Base-by-base conservation (phyloP, 2,888 invertebrate genomes). In the Chymomyza amoena region DNA sequence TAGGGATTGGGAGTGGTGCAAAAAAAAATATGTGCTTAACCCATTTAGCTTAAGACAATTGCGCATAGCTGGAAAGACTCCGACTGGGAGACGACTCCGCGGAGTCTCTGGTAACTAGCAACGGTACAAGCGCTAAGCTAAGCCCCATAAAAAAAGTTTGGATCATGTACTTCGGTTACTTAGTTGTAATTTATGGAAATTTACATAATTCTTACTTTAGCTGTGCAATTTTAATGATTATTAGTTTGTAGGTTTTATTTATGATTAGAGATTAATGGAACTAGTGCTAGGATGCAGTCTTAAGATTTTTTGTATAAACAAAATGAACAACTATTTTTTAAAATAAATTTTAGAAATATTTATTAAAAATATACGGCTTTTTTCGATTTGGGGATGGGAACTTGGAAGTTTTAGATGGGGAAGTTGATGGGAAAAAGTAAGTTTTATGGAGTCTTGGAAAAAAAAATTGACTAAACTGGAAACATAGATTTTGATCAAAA, bases 41-140 rank as follows among this genome's bases (percentile, higher is more conserved):
- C 66, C 76, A 76, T 90, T 91, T 89, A 89, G 87, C 88, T 91
- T 68, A 90, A 91, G 91, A 90, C 84, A 90, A 91, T 89, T 84
- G 85, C 82, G 90, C 91, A 89, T 90, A 90, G 84, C 36, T n/a
- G 10, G 16, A 52, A 50, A 20, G 16, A 28, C 54, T 6, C 39
- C 13, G 39, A 25, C 7, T 25, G 56, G 51, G 32, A 54, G 15
- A 28, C 65, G 60, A 66, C 57, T 16, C 60, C 54, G 65, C n/a
- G 65, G 50, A 18, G 20, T 28, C n/a, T n/a, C 68, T 67, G 68
- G 68, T 56, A 60, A 20, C 64, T 52, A 56, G 59, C 18, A 60
- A 84, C 87, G 75, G 87, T 79, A 79, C 79, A 51, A 36, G 60
- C 16, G 18, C 52, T 61, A 69, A 66, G 51, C 66, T n/a, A n/a